These are phyloP conservation scores for Bos indicus DNA, from an alignment of 2,113 vertebrate genomes.

Conservation along the genomic window DNA sequence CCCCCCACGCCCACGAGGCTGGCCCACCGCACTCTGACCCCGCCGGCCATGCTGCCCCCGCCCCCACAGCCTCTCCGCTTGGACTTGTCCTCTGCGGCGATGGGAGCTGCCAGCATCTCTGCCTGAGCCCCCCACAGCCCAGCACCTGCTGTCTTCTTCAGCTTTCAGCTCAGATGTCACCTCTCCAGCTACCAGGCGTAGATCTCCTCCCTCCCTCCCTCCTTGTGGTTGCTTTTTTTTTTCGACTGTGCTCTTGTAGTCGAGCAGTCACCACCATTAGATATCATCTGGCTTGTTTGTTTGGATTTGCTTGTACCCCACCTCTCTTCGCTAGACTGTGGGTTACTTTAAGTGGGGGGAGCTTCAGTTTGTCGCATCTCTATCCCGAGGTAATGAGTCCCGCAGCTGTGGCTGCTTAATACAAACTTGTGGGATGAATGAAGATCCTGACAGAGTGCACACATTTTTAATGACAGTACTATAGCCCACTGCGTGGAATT, in stretches of 20 bases:
- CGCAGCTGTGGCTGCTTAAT: background rate
- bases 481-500: background rate
- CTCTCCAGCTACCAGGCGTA: no score
- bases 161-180: background rate
- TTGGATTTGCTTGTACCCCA: background rate
- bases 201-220: background rate
- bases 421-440: background rate
- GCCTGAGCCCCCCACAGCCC: background rate
- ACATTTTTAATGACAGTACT: background rate
- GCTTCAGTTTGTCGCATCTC: background rate
- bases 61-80: no score
- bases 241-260: rapidly evolving
- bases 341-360: background rate
- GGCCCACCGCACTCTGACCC: background rate
- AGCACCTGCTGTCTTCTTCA: background rate
- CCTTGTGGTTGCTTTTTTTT: background rate
- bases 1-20: background rate
- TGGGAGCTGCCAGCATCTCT: background rate
- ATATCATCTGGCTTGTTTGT: background rate
- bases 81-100: background rate
- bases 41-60: rapidly evolving
- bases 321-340: background rate
- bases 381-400: background rate
- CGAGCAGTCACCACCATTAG: background rate
- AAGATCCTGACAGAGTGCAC: background rate